A percentile compares a stretch with the other conserved stretches of the same genome.
phyloP scores from a whole-genome alignment of 2,113 vertebrate genomes.

The Euleptes europaea region DNA sequence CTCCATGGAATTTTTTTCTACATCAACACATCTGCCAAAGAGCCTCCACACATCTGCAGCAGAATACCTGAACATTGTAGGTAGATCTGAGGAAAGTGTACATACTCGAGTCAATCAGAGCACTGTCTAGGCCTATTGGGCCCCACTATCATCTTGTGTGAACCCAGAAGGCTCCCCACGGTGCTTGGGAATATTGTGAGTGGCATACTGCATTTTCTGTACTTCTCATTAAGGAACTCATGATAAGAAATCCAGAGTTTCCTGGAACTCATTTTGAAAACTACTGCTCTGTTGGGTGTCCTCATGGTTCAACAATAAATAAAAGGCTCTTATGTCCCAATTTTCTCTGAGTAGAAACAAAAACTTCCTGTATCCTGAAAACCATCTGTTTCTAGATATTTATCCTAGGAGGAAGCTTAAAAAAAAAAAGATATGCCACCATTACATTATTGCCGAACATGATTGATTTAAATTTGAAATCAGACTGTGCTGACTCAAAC shows the following conservation, averaged over 20 bases:
- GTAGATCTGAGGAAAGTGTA: too few species aligned
- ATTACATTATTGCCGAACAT: not conserved
- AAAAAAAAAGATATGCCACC: not conserved
- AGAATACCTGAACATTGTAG: too few species aligned
- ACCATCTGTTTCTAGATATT: conserved; percentile 36
- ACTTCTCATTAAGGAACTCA: not conserved
- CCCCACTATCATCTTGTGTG: too few species aligned
- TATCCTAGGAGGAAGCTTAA: not conserved
- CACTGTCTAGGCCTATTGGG: not conserved
- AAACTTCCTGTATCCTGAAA: conserved; percentile 24
- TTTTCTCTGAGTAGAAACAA: conserved; percentile 39
- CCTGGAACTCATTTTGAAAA: not conserved
- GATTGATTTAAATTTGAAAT: not conserved
- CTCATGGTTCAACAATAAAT: not conserved
- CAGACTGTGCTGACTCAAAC: conserved; percentile 10
- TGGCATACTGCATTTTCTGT: not conserved
- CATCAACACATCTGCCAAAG: not conserved
- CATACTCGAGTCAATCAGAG: not conserved
- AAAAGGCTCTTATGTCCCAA: not conserved
- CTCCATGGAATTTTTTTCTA: not conserved
- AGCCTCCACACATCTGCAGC: not conserved
- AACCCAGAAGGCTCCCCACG: not conserved
- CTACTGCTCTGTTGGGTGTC: too few species aligned
- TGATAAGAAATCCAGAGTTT: not conserved
- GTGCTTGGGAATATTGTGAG: not conserved